Base-by-base conservation (phyloP, 2,797 vertebrate species). In the Gouania willdenowi region DNA sequence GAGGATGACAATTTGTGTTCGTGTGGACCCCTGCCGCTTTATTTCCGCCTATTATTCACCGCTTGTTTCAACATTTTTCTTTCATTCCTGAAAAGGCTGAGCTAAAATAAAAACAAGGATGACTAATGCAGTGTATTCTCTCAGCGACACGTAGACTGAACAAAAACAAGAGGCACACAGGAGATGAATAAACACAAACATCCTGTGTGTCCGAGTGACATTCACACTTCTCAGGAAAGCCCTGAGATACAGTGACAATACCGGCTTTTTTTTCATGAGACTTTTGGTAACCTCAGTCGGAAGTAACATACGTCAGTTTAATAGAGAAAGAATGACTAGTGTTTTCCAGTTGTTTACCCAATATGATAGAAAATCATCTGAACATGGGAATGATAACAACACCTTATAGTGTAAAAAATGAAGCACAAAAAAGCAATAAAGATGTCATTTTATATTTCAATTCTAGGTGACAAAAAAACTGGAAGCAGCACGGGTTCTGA, bases 381-480 rank as follows among this genome's bases (percentile, higher is more conserved):
- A 48, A 72, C 69, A 72, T 84, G 74, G 80, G 76, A 87, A 82
- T 68, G 53, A 68, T 43, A 51, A 14, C 7, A n/a, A n/a, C n/a
- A n/a, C n/a, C n/a, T n/a, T n/a, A n/a, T n/a, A n/a, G n/a, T n/a
- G n/a, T n/a, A n/a, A n/a, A n/a, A n/a, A n/a, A n/a, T n/a, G n/a
- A n/a, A n/a, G n/a, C n/a, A n/a, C n/a, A n/a, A n/a, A n/a, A n/a
- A n/a, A n/a, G n/a, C n/a, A n/a, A n/a, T n/a, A n/a, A n/a, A n/a
- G n/a, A n/a, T n/a, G n/a, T n/a, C n/a, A n/a, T n/a, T n/a, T n/a
- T n/a, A n/a, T n/a, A n/a, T n/a, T n/a, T n/a, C n/a, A n/a, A n/a
- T n/a, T n/a, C n/a, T n/a, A n/a, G n/a, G n/a, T n/a, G n/a, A n/a
- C n/a, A n/a, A n/a, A n/a, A n/a, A n/a, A n/a, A n/a, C n/a, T n/a